Percentiles rank a stretch among this genome's conserved stretches.
phyloP scores from a whole-genome alignment of 2,797 vertebrate species.

The Melanotaenia maccullochi region DNA sequence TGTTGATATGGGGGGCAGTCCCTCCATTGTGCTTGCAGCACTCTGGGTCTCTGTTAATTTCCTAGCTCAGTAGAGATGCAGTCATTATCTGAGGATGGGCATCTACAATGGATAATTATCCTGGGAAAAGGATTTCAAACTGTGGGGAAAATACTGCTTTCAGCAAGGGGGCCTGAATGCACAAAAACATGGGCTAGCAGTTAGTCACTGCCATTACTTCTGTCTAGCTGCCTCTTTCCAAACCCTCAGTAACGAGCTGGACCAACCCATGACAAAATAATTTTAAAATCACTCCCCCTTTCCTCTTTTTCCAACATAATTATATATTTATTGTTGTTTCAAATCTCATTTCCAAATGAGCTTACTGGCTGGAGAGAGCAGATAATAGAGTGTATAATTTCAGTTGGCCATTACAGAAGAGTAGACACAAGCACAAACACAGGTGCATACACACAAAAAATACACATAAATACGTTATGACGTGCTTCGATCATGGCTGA shows the following conservation, averaged over 20 bases:
- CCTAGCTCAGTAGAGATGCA: slow-evolving; percentile 79
- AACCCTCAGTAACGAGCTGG: slow-evolving; percentile 64
- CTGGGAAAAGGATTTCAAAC: slow-evolving; percentile 79
- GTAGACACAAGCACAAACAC: slow-evolving; percentile 51
- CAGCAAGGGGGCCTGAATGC: slow-evolving; percentile 64
- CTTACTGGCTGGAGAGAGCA: slow-evolving; percentile 66
- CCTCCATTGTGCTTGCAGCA: slow-evolving; percentile 73
- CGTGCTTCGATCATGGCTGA: slow-evolving; percentile 43
- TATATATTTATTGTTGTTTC: slow-evolving; percentile 72
- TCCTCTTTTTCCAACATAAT: slow-evolving; percentile 32
- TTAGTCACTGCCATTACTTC: slow-evolving; percentile 67
- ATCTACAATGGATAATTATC: slow-evolving; percentile 84
- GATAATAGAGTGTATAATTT: slow-evolving; percentile 74
- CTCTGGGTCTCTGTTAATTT: slow-evolving; percentile 79
- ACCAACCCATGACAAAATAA: slow-evolving; percentile 64
- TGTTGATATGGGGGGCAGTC: slow-evolving; percentile 71
- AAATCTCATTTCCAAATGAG: slow-evolving; percentile 76
- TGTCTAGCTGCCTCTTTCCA: slow-evolving; percentile 50
- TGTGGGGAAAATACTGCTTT: slow-evolving; percentile 78
- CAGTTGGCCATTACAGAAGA: slow-evolving; percentile 56
- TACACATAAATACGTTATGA: slow-evolving; percentile 14
- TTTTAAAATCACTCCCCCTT: slow-evolving; percentile 53
- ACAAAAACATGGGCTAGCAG: slow-evolving; percentile 66
- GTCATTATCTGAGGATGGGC: slow-evolving; percentile 83
- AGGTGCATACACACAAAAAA: slow-evolving; percentile 36